Evolutionary conservation across 2,888 invertebrate species (phyloP).

Genomic region (Lathronympha strigana): DNA sequence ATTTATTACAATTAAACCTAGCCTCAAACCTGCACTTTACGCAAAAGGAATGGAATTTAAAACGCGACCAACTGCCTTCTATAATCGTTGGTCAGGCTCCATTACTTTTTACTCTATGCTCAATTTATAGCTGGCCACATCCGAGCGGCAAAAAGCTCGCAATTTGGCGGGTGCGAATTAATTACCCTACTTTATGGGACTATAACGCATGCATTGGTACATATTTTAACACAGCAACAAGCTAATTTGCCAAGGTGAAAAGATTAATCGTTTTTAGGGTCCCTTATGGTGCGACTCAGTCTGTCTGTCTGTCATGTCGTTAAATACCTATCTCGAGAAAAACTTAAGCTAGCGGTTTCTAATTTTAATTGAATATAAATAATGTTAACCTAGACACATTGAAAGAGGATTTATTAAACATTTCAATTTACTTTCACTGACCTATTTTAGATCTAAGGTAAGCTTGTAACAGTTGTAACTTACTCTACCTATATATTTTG

Average conservation of each 20-base stretch:
- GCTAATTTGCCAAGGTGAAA: conserved; percentile 26
- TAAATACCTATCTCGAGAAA: too few relatives aligned
- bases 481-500: too few relatives aligned
- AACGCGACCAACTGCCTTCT: conserved; percentile 14
- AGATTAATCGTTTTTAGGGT: conserved; percentile 32
- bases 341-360: too few relatives aligned
- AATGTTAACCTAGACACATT: too few relatives aligned
- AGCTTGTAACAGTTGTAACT: too few relatives aligned
- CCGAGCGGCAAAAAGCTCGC: conserved; percentile 24
- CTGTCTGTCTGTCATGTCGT: too few relatives aligned
- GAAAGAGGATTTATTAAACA: too few relatives aligned
- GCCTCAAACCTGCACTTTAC: conserved; percentile 1
- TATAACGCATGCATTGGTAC: conserved; percentile 45
- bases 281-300: too few relatives aligned
- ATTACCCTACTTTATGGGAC: conserved; percentile 50
- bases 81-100: conserved; percentile 26
- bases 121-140: conserved; percentile 15
- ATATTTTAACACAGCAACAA: conserved; percentile 42
- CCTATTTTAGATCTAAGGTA: too few relatives aligned
- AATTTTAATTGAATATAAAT: too few relatives aligned
- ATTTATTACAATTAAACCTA: neutral
- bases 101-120: conserved; percentile 38
- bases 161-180: conserved; percentile 58
- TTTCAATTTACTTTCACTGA: too few relatives aligned
- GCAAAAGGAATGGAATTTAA: conserved; percentile 30